Evolutionary conservation across 2,888 invertebrate genomes (phyloP).

Genomic region (Agrochola circellaris): DNA sequence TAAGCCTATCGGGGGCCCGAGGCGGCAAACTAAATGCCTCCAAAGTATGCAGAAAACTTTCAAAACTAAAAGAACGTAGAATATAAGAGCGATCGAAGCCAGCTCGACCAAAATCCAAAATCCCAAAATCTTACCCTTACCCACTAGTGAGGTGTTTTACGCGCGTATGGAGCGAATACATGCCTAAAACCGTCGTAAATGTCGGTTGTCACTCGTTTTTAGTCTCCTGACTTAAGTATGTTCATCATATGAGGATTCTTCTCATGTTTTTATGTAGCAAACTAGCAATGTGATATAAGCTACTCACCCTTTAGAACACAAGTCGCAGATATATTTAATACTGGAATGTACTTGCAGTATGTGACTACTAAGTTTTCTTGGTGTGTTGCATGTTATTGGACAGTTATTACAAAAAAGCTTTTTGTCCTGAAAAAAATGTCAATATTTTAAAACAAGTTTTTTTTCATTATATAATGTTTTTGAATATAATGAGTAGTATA

Average conservation of each 20-base stretch:
- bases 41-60: no score
- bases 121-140: no score
- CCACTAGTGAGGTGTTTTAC: no score
- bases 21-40: no score
- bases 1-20: no score
- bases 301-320: slow-evolving; percentile 78
- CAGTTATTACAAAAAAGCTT: slow-evolving; percentile 74
- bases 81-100: no score
- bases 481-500: background rate
- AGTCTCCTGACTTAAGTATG: background rate
- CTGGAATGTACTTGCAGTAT: slow-evolving; percentile 65
- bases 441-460: background rate
- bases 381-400: slow-evolving; percentile 60
- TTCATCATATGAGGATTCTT: background rate
- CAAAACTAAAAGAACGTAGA: no score
- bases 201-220: background rate
- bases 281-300: background rate
- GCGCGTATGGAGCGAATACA: background rate
- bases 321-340: slow-evolving; percentile 74
- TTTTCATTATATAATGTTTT: background rate
- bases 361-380: slow-evolving; percentile 72
- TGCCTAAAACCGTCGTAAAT: background rate
- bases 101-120: no score
- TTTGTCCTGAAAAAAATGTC: slow-evolving; percentile 68
- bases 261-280: background rate